These are phyloP conservation scores for Pitangus sulphuratus DNA, from an alignment of 2,797 vertebrate species.

Conservation along the genomic window DNA sequence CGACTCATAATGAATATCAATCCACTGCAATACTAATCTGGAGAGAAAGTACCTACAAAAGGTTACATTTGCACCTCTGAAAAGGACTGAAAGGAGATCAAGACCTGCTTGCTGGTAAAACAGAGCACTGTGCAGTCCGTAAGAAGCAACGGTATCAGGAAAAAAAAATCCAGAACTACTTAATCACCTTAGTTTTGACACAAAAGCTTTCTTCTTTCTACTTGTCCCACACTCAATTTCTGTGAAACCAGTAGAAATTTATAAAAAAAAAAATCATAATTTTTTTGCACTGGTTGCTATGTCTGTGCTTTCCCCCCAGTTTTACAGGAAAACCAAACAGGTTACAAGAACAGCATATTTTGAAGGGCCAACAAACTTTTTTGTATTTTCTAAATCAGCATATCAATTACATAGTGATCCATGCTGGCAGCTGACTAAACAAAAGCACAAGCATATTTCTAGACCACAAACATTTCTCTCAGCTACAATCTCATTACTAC, in stretches of 20 bases:
- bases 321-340: neutral
- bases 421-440: neutral
- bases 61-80: neutral
- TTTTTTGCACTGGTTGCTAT: neutral
- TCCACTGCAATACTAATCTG: neutral
- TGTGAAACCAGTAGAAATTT: neutral
- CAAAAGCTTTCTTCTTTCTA: neutral
- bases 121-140: neutral
- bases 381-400: neutral
- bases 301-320: neutral
- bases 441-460: neutral
- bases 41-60: neutral
- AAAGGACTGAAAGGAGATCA: neutral
- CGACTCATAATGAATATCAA: neutral
- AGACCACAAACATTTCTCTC: neutral
- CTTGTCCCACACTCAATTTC: neutral
- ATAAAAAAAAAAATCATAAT: fast-evolving
- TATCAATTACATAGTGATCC: neutral
- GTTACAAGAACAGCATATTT: neutral
- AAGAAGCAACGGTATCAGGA: neutral
- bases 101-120: neutral
- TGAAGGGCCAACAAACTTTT: neutral
- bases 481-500: neutral
- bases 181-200: neutral
- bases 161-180: neutral